Base-by-base conservation (phyloP, 2,113 vertebrate species). In the Symphodus melops region DNA sequence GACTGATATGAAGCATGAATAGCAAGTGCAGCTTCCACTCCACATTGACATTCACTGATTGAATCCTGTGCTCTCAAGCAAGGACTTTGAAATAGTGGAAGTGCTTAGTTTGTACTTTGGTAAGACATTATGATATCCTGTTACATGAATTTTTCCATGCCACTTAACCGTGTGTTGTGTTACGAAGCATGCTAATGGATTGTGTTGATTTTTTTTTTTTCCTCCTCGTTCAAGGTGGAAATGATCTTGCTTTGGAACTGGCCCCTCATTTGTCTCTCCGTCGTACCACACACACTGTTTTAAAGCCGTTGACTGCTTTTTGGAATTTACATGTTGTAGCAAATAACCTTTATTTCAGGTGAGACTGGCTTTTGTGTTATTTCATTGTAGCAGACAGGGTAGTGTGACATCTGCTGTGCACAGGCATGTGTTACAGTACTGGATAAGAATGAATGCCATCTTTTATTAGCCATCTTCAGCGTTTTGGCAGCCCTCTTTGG, bases 1-100 rank as follows among this genome's bases (percentile, higher is more conserved):
- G 86, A 89, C 81, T 89, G 84, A 87, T 90, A 82, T 83, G 54
- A 83, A 82, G 81, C 57, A 77, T 79, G 89, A 89, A 90, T 88
- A 79, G 65, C 59, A 83, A 79, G 85, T 60, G 74, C 68, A 49
- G 79, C 73, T 77, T 85, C 72, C 68, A 62, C 59, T 71, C 79
- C 48, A 71, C 82, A 73, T 60, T 83, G 66, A 85, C 83, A 88
- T 88, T 84, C 77, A 23, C 68, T 86, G 81, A 88, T 79, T 88
- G 82, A 84, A 84, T 84, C 62, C 85, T 36, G 75, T 54, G 74
- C 78, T 89, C 63, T 88, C 68, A 52, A 86, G 65, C 79, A 83
- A 67, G 65, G 79, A 74, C 73, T 72, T 76, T 72, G 68, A 82
- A 75, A 66, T 56, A 63, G 75, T 69, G 41, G 65, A 89, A 84